These are phyloP conservation scores for Phalacrocorax carbo DNA, from an alignment of 2,113 vertebrate species.

Conservation along the genomic window DNA sequence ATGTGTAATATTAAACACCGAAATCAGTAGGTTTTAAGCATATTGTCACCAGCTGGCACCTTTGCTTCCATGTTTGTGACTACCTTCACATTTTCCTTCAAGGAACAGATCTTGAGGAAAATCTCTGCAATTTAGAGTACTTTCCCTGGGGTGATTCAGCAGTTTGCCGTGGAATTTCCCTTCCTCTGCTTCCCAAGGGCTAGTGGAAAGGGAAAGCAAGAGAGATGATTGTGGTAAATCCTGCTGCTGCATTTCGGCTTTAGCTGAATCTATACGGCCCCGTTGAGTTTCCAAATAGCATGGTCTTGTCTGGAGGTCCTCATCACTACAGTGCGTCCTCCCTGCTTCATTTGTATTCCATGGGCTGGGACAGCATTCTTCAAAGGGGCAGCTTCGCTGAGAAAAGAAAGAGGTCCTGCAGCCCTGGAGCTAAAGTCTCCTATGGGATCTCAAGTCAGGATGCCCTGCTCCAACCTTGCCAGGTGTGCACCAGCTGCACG, in stretches of 20 bases:
- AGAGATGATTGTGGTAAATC: neutral
- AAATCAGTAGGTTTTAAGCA: neutral
- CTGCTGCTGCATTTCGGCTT: neutral
- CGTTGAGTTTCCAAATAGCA: neutral
- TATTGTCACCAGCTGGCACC: neutral
- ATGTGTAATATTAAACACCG: neutral
- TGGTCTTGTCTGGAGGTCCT: neutral
- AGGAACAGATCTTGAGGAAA: neutral
- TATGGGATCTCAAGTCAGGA: neutral
- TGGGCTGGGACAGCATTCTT: neutral
- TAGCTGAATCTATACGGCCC: neutral
- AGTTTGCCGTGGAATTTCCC: slow-evolving; percentile 8
- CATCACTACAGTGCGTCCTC: neutral
- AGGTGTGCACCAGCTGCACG: neutral
- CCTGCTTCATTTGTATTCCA: neutral
- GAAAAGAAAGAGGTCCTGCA: neutral
- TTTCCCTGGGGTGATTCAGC: neutral
- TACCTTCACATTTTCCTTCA: neutral
- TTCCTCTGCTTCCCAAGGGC: neutral
- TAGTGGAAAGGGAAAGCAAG: neutral
- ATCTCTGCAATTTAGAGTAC: neutral
- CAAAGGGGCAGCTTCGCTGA: neutral
- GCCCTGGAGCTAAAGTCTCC: neutral
- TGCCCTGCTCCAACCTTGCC: neutral
- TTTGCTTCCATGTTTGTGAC: neutral